Evolutionary conservation across 2,113 vertebrate species (phyloP), one percentile per base, ranked within the genome.

Genomic region (Anoura caudifer): DNA sequence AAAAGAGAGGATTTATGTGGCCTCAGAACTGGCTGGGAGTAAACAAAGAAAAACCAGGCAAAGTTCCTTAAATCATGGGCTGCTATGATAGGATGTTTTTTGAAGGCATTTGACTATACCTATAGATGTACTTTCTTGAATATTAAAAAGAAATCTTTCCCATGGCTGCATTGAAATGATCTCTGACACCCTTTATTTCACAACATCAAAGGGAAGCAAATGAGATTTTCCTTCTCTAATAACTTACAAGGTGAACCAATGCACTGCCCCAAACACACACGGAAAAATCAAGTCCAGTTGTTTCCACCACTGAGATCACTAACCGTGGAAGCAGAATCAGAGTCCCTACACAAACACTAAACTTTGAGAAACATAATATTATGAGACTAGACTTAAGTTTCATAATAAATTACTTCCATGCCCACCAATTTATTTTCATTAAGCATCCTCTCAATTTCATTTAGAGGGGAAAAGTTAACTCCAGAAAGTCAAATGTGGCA

Each of bases 351-450:
- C 86, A 67, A 45, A 86, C 6, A 36, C 5, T 63, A 16, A 72
- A 77, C 31, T 85, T 93, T 16, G 82, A 89, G 67, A 86, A 95
- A 41, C 31, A 16, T 65, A 28, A 56, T 13, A 45, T 19, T 19
- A 22, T 45, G 41, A 93, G 26, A 52, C 61, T 15, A 84, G n/a
- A 87, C 12, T 75, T 94, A 91, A 75, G 15, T 50, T 36, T 54
- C 54, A 79, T 69, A 73, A 54, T 14, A 63, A 50, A 50, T 31
- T 91, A 89, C 20, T 84, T 13, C 26, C 70, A 81, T 84, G 31
- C 31, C 31, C 19, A 84, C 63, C 54, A 90, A 36, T 86, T 89
- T 69, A 47, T 91, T 89, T 88, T 95, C 77, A 86, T 95, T 77
- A 91, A 89, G 26, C 15, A 52, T 33, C 56, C 43, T 86, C 52